These are phyloP conservation scores for Mimumesa dahlbomi DNA, from an alignment of 2,888 invertebrate species.

Conservation along the genomic window DNA sequence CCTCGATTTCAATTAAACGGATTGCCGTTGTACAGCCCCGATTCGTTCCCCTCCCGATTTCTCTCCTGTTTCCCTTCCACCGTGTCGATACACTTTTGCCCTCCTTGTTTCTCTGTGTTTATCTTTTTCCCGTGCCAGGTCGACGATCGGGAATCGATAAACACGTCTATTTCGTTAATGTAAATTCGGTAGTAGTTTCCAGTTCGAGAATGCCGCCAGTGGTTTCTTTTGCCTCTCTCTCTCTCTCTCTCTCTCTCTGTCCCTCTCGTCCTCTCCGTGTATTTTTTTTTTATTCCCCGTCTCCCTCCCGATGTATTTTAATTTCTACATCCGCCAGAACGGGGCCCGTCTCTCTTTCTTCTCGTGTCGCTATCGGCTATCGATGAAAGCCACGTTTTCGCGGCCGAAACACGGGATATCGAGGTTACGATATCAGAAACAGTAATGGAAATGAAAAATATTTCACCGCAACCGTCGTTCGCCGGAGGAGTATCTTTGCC, in stretches of 20 bases:
- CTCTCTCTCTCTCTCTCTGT: background rate
- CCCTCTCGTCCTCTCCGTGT: background rate
- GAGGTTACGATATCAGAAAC: background rate
- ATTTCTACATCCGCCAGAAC: conserved; percentile 5
- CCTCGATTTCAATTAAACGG: conserved; percentile 61
- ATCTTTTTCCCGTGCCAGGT: conserved; percentile 1
- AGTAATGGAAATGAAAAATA: background rate
- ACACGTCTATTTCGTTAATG: conserved; percentile 51
- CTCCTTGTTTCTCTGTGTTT: too few relatives aligned
- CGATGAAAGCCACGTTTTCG: background rate
- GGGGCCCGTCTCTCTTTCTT: background rate
- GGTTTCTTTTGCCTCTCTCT: background rate
- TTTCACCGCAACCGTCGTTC: background rate
- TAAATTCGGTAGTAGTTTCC: conserved; percentile 44
- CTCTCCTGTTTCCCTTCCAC: background rate
- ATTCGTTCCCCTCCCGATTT: conserved; percentile 15
- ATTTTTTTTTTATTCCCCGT: too few relatives aligned
- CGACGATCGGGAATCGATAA: conserved; percentile 54
- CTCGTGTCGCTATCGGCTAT: background rate
- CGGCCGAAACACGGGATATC: background rate
- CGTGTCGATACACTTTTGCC: background rate
- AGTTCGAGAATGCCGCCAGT: conserved; percentile 16
- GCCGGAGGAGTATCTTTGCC: too few relatives aligned
- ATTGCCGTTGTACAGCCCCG: conserved; percentile 52
- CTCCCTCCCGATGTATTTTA: conserved; percentile 4